Percentiles rank a stretch among this genome's conserved stretches.
Conservation (phyloP, 2,797 vertebrate species). For the Moxostoma hubbsi region DNA sequence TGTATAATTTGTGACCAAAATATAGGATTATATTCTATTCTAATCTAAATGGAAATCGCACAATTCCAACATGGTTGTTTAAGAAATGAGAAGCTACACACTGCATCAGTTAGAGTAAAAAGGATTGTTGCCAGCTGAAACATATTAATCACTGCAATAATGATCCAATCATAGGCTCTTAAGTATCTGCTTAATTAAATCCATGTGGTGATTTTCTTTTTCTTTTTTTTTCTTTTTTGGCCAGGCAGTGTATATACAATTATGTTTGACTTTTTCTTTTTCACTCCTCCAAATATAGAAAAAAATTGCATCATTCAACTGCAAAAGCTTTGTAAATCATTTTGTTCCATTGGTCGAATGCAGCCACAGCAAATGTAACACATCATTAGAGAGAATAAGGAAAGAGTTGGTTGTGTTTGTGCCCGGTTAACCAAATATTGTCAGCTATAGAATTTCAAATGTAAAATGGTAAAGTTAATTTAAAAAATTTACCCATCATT, state of each 20-base stretch:
- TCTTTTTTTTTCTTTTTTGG: too few species aligned
- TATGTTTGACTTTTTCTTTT: neutral
- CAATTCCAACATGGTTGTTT: too few species aligned
- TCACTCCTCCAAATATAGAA: neutral
- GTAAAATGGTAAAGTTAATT: neutral
- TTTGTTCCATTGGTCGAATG: neutral
- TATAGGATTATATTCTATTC: too few species aligned
- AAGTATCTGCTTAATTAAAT: too few species aligned
- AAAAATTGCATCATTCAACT: neutral
- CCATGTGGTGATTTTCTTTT: too few species aligned
- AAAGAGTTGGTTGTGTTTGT: neutral
- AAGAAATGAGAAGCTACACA: too few species aligned
- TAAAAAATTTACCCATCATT: neutral
- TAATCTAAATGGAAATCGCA: too few species aligned
- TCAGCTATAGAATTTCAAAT: neutral
- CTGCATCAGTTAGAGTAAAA: neutral
- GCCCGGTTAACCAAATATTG: constrained; percentile 2
- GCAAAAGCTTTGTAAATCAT: neutral
- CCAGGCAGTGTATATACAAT: too few species aligned
- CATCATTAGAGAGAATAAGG: neutral
- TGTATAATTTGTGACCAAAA: too few species aligned
- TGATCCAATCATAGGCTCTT: too few species aligned
- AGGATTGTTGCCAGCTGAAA: neutral
- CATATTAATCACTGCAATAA: too few species aligned
- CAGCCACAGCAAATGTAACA: constrained; percentile 14